phyloP scores from a whole-genome alignment of 2,113 vertebrate genomes.

The Uria lomvia region DNA sequence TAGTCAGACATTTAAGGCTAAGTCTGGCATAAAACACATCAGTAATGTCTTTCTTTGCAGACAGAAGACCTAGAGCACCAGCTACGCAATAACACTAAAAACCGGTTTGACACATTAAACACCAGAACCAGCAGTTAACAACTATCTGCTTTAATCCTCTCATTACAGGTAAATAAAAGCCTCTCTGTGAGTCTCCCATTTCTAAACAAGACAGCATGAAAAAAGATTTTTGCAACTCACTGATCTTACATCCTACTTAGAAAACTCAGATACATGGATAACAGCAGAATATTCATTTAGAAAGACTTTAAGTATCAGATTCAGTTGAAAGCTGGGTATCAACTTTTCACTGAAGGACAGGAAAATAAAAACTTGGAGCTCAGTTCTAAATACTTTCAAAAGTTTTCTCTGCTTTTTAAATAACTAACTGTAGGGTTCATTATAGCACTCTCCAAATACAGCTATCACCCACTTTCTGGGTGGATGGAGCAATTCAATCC shows the following conservation, averaged over 20 bases:
- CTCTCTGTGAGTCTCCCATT: neutral
- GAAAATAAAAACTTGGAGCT: neutral
- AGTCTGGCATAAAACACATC: neutral
- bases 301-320: neutral
- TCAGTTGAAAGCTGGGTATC: neutral
- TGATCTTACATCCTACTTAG: neutral
- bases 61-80: neutral
- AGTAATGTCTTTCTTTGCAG: neutral
- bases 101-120: neutral
- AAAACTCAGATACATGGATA: neutral
- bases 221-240: neutral
- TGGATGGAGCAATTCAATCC: neutral
- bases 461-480: neutral
- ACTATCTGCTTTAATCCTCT: neutral
- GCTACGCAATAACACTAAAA: neutral
- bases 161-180: neutral
- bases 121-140: neutral
- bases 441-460: neutral
- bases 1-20: neutral
- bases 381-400: neutral
- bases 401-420: neutral
- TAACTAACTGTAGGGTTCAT: neutral
- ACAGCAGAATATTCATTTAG: neutral
- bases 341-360: neutral
- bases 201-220: neutral